A percentile compares a stretch with the other conserved stretches of the same genome.
Conservation (phyloP, 2,113 vertebrate species). For the Cyprinodon brontotheroides region DNA sequence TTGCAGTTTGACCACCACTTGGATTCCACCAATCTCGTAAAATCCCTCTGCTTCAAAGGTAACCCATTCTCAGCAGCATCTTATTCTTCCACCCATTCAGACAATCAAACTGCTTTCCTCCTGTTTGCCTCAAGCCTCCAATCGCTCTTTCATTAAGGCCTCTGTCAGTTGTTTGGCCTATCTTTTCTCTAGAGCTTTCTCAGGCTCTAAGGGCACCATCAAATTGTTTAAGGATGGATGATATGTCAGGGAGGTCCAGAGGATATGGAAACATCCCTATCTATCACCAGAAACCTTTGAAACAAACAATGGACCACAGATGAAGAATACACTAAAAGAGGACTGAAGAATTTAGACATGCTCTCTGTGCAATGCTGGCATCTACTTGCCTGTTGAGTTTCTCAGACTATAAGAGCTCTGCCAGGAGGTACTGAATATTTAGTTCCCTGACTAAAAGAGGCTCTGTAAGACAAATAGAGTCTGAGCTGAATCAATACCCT, state of each 20-base stretch:
- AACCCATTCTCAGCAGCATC: conserved; percentile 46
- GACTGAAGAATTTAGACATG: conserved; percentile 41
- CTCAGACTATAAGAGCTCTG: conserved; percentile 24
- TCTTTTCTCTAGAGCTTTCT: conserved; percentile 56
- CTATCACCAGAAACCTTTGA: conserved; percentile 71
- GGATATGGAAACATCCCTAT: conserved; percentile 82
- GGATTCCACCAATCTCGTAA: conserved; percentile 56
- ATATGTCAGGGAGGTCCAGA: conserved; percentile 76
- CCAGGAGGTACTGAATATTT: conserved; percentile 32
- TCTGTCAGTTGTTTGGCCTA: conserved; percentile 69
- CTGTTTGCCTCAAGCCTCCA: conserved; percentile 53
- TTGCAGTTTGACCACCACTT: conserved; percentile 36
- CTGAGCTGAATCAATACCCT: conserved; percentile 19
- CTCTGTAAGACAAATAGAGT: conserved; percentile 8
- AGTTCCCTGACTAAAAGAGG: conserved; percentile 25
- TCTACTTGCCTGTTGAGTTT: conserved; percentile 44
- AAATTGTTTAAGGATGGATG: conserved; percentile 83
- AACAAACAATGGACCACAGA: conserved; percentile 39
- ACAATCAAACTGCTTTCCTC: conserved; percentile 49
- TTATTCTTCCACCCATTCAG: conserved; percentile 59
- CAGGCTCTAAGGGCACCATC: conserved; percentile 66
- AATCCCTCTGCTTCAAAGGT: conserved; percentile 33
- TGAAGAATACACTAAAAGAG: conserved; percentile 41
- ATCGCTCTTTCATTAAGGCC: conserved; percentile 79
- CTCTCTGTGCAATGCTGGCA: conserved; percentile 15